Evolutionary conservation across 2,888 invertebrate genomes (phyloP), one percentile per base, ranked within the genome.

Genomic region (Drosophila neonasuta): DNA sequence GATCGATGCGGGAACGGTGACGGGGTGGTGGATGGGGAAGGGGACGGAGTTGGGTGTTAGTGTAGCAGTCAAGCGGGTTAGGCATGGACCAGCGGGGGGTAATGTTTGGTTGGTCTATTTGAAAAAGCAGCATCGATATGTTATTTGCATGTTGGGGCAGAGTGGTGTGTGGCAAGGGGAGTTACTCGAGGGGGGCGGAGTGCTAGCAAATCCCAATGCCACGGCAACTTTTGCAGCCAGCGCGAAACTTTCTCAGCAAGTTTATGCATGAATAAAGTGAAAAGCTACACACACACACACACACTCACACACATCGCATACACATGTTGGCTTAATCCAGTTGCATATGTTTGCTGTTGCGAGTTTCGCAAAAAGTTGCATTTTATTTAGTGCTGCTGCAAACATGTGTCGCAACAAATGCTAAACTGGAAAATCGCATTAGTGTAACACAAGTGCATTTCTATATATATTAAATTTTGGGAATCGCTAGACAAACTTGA

Each of bases 201-300:
- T n/a, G 30, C 56, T 44, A 49, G 48, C 61, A 63, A 67, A 67
- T 75, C 67, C 71, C 75, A 74, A 75, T 71, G 48, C 68, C 50
- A 41, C 24, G 55, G 32, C 68, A 72, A 74, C 76, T 74, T 74
- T 74, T 57, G 54, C 54, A 54, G 51, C 44, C 56, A 68, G 34
- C 73, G 67, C 66, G 60, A 67, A 75, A 75, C 77, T 75, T 75
- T 77, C 73, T 73, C 61, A 58, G 60, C 69, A 68, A 73, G 59
- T 77, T 75, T 77, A 75, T 77, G 74, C 75, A 75, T 75, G 77
- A 75, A 75, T 75, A 75, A 75, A 75, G 66, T 77, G 77, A 62
- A 75, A 72, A 77, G 73, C 77, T 73, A 60, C 77, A 72, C 56
- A 48, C 58, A 58, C 39, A 46, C 45, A 51, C 49, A 51, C 49